A percentile compares a stretch with the other conserved stretches of the same genome.
These are phyloP conservation scores for Hypomecis punctinalis DNA, from an alignment of 2,888 invertebrate species.

Conservation along the genomic window DNA sequence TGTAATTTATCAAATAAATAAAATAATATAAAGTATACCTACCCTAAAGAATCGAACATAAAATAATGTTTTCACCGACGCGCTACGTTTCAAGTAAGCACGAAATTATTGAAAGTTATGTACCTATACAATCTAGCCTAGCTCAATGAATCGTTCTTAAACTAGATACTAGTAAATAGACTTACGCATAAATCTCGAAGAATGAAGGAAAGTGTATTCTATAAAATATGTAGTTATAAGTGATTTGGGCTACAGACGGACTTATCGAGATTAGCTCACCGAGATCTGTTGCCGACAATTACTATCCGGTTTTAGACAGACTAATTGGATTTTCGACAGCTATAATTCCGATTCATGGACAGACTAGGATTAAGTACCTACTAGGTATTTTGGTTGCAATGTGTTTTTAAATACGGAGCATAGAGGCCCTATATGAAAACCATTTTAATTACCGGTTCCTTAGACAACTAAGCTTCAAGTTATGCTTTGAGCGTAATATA, in stretches of 20 bases:
- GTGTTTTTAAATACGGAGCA: too few relatives aligned
- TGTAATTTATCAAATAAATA: too few relatives aligned
- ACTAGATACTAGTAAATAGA: background rate
- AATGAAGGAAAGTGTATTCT: background rate
- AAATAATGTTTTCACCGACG: too few relatives aligned
- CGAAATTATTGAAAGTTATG: too few relatives aligned
- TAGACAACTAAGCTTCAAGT: constrained; percentile 27
- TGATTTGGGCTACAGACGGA: background rate
- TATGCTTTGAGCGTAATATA: constrained; percentile 29
- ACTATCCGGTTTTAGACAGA: constrained; percentile 6
- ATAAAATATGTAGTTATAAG: background rate
- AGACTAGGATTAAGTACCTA: constrained; percentile 1
- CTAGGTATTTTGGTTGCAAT: too few relatives aligned
- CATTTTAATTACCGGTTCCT: constrained; percentile 28
- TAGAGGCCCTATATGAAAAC: constrained; percentile 6
- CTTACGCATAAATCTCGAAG: background rate
- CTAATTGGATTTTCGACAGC: constrained; percentile 22
- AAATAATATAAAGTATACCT: too few relatives aligned
- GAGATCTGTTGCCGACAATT: constrained; percentile 14
- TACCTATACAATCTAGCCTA: too few relatives aligned
- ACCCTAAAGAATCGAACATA: too few relatives aligned
- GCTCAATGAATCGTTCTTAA: background rate
- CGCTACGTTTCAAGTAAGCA: too few relatives aligned
- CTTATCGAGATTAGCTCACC: constrained; percentile 9
- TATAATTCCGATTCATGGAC: constrained; percentile 9